Evolutionary conservation across 1,140 invertebrate genomes (phyloP).

Genomic region (Drosophila kurseongensis): DNA sequence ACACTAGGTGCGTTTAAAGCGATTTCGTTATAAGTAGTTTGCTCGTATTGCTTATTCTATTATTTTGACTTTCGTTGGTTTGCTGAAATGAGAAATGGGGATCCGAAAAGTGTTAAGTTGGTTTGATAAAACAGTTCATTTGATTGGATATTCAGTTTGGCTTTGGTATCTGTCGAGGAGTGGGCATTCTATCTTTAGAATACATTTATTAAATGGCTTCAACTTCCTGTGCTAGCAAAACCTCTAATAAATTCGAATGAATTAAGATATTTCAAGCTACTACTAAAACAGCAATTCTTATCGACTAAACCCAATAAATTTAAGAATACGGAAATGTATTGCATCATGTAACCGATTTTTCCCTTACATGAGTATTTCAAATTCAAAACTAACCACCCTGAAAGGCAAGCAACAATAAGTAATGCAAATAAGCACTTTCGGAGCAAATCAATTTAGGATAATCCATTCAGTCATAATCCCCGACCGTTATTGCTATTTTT

Average conservation of each 20-base stretch:
- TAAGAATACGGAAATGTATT: too few relatives aligned
- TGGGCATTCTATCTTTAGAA: background rate
- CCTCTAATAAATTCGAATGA: too few relatives aligned
- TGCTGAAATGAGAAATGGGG: conserved; percentile 17
- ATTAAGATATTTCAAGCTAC: too few relatives aligned
- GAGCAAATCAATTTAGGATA: conserved; percentile 46
- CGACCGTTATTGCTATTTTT: conserved; percentile 25
- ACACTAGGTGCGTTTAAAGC: conserved; percentile 41
- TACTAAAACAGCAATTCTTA: too few relatives aligned
- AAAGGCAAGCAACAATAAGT: conserved; percentile 8
- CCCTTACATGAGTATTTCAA: background rate
- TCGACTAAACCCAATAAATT: too few relatives aligned
- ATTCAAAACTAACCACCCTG: background rate
- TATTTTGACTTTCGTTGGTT: conserved; percentile 42
- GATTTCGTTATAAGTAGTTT: conserved; percentile 23
- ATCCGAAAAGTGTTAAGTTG: background rate
- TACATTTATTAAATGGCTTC: too few relatives aligned
- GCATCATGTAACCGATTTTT: background rate
- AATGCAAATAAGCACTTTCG: conserved; percentile 39
- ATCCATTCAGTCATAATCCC: conserved; percentile 39
- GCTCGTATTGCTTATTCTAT: conserved; percentile 54
- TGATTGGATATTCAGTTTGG: background rate
- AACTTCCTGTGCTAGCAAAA: too few relatives aligned
- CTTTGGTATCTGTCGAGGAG: background rate
- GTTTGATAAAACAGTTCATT: background rate